Evolutionary conservation across 1,140 invertebrate genomes (phyloP).

Genomic region (Pogonomyrmex barbatus): DNA sequence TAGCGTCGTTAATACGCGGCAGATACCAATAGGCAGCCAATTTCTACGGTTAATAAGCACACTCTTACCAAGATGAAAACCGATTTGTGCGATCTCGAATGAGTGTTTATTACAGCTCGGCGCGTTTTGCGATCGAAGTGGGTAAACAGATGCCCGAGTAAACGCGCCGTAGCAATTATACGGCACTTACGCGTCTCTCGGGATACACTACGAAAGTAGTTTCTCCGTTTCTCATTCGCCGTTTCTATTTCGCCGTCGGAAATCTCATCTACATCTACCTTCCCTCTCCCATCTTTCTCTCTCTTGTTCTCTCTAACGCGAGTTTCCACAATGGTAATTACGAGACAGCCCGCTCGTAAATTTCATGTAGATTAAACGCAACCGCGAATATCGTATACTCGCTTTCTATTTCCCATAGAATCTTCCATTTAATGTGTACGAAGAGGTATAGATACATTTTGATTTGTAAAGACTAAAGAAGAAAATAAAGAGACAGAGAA

Average conservation of each 20-base stretch:
- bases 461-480: not conserved
- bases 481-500: slow-evolving; percentile 15
- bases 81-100: slow-evolving; percentile 67
- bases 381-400: slow-evolving; percentile 58
- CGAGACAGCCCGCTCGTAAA: slow-evolving; percentile 77
- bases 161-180: slow-evolving; percentile 78
- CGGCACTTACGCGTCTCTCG: slow-evolving; percentile 71
- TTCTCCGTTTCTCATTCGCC: not conserved
- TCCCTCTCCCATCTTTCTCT: not conserved
- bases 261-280: not conserved
- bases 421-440: not conserved
- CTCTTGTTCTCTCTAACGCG: not conserved
- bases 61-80: slow-evolving; percentile 67
- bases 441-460: slow-evolving; percentile 41
- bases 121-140: slow-evolving; percentile 75
- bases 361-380: slow-evolving; percentile 69
- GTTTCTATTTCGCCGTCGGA: not conserved
- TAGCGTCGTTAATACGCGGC: slow-evolving; percentile 67
- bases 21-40: slow-evolving; percentile 73
- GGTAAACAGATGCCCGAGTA: slow-evolving; percentile 80
- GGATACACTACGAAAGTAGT: slow-evolving; percentile 38
- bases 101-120: slow-evolving; percentile 70
- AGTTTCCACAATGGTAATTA: slow-evolving; percentile 82
- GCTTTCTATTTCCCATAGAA: slow-evolving; percentile 81
- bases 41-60: slow-evolving; percentile 71